Percentiles rank a stretch among this genome's conserved stretches.
Conservation (phyloP, 2,888 invertebrate genomes). For the Dolichopus griseipennis region DNA sequence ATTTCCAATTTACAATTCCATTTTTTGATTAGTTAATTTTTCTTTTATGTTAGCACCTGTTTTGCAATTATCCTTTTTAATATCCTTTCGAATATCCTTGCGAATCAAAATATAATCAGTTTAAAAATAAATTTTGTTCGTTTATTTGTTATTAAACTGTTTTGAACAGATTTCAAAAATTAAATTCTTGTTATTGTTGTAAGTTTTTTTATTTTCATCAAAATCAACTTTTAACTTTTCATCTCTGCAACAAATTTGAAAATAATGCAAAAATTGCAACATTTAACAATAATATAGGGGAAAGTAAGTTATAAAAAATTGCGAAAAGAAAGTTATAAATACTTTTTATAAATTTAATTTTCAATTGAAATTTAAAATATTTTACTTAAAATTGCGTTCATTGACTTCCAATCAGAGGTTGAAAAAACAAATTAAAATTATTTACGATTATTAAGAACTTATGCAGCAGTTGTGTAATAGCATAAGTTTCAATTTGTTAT, state of each 20-base stretch:
- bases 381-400: background rate
- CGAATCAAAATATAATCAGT: background rate
- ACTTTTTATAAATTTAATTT: slow-evolving; percentile 2
- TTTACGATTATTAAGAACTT: background rate
- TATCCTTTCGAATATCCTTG: no score
- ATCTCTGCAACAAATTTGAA: background rate
- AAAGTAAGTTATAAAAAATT: background rate
- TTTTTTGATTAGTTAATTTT: no score
- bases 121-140: background rate
- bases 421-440: background rate
- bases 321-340: no score
- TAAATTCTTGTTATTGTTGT: background rate
- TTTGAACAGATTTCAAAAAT: background rate
- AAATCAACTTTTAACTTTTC: background rate
- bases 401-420: background rate
- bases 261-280: background rate
- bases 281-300: background rate
- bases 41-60: background rate
- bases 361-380: background rate
- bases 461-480: background rate
- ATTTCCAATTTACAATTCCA: no score
- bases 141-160: background rate
- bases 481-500: background rate
- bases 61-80: background rate
- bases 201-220: background rate